Evolutionary conservation across 2,113 vertebrate species (phyloP), one percentile per base, ranked within the genome.

Genomic region (Callipepla squamata): DNA sequence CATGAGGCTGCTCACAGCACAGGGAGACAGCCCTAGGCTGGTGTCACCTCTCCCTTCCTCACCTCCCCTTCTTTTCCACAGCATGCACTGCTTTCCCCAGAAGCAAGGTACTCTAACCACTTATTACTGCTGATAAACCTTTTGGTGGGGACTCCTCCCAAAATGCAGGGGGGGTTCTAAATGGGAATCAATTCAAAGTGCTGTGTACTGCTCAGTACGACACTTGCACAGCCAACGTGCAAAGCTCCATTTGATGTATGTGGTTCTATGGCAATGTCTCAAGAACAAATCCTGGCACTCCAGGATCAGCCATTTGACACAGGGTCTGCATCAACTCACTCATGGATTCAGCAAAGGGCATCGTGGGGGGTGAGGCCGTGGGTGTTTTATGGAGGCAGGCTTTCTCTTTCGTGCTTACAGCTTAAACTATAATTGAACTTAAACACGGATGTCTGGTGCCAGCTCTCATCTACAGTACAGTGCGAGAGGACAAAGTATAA

Each of bases 401-500:
- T 55, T 45, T 65, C n/a, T 23, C n/a, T 65, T 0, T 55, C 45
- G 21, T 1, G 16, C 75, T 88, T 50, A 26, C 67, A 77, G 50
- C 25, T 20, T 51, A 34, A 69, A 59, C 50, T 66, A 30, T 3
- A 42, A 26, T 11, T 59, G 44, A 57, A 51, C 10, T 12, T 38
- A 74, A 87, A 62, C 62, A 32, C 4, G 5, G 34, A 51, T 45
- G 77, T 58, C 53, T 12, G 34, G 45, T 47, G 25, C 13, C 92
- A 92, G 94, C 66, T 55, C 48, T 15, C 53, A n/a, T 32, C 82
- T 55, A n/a, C 23, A 67, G 78, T 5, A 76, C 62, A 91, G 38
- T 69, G 72, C 92, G 92, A 90, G 53, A 94, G 51, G 91, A 95
- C 94, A 94, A 92, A 92, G 76, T 16, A 65, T 95, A 59, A 77